phyloP scores from a whole-genome alignment of 2,797 vertebrate species.

The Tapirus indicus region DNA sequence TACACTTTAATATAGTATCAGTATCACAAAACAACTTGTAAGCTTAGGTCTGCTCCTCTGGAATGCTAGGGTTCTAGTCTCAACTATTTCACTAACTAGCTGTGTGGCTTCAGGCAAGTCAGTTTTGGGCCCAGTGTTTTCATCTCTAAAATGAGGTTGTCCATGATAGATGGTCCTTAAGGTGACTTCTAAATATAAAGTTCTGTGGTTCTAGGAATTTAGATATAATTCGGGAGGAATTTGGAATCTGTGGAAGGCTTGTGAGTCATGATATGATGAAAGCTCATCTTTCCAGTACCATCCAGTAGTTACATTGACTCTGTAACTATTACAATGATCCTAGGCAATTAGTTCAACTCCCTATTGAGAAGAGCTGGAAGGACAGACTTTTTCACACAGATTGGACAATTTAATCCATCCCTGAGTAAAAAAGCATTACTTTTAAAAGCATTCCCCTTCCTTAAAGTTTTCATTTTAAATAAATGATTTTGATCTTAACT shows the following conservation, averaged over 20 bases:
- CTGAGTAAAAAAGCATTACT: slow-evolving; percentile 29
- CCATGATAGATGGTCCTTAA: not conserved
- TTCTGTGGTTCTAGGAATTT: slow-evolving; percentile 29
- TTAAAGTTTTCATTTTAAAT: slow-evolving; percentile 55
- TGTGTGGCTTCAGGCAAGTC: not conserved
- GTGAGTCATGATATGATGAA: not conserved
- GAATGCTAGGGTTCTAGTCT: not conserved
- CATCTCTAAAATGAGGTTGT: not conserved
- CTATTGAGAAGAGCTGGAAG: not conserved
- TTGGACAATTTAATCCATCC: not conserved
- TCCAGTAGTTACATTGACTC: not conserved
- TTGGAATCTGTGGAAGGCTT: not conserved
- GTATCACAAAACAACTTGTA: not conserved
- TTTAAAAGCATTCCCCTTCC: not conserved
- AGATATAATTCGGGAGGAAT: slow-evolving; percentile 24
- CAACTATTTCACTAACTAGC: not conserved
- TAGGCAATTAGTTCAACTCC: not conserved
- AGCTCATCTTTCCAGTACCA: not conserved
- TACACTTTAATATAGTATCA: not conserved
- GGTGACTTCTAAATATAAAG: slow-evolving; percentile 11
- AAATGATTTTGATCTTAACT: slow-evolving; percentile 46
- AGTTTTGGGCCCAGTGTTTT: not conserved
- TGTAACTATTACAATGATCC: not conserved
- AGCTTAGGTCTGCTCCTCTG: not conserved
- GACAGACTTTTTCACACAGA: not conserved